Evolutionary conservation across 2,888 invertebrate genomes (phyloP).

Genomic region (Aphidoletes aphidimyza): DNA sequence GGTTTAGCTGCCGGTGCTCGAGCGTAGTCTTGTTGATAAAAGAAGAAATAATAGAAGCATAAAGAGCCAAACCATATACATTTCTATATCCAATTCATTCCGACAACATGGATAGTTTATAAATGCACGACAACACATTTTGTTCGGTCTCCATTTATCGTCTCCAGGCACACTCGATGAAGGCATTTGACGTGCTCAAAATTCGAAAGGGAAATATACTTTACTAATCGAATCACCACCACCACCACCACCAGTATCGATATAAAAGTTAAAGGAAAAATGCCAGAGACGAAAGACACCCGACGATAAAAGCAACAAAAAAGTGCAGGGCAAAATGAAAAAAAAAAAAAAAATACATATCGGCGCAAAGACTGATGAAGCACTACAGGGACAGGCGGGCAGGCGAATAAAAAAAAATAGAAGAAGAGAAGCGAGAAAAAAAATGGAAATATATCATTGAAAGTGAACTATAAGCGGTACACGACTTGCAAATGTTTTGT

Average conservation of each 20-base stretch:
- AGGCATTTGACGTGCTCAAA: slow-evolving; percentile 49
- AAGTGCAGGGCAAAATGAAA: not conserved
- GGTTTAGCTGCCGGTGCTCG: slow-evolving; percentile 31
- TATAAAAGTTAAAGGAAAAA: not conserved
- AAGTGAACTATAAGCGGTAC: slow-evolving; percentile 34
- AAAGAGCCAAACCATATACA: not conserved
- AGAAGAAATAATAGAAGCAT: not conserved
- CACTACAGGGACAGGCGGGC: not conserved
- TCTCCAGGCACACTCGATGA: slow-evolving; percentile 20
- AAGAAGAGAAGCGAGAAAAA: not conserved
- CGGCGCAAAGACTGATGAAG: too few species aligned
- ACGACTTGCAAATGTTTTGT: slow-evolving; percentile 35
- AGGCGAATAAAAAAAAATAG: not conserved
- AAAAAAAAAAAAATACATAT: not conserved
- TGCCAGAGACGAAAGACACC: slow-evolving; percentile 31
- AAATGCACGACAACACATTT: slow-evolving; percentile 37
- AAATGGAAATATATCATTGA: slow-evolving; percentile 25
- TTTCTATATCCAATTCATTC: slow-evolving; percentile 8
- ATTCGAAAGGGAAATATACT: slow-evolving; percentile 45
- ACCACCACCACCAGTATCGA: too few species aligned
- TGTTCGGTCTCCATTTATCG: slow-evolving; percentile 4
- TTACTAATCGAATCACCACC: slow-evolving; percentile 47
- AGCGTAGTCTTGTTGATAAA: not conserved
- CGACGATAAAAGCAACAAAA: not conserved
- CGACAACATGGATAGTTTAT: not conserved